phyloP scores from a whole-genome alignment of 2,888 invertebrate genomes.

The Ectemnius lituratus region DNA sequence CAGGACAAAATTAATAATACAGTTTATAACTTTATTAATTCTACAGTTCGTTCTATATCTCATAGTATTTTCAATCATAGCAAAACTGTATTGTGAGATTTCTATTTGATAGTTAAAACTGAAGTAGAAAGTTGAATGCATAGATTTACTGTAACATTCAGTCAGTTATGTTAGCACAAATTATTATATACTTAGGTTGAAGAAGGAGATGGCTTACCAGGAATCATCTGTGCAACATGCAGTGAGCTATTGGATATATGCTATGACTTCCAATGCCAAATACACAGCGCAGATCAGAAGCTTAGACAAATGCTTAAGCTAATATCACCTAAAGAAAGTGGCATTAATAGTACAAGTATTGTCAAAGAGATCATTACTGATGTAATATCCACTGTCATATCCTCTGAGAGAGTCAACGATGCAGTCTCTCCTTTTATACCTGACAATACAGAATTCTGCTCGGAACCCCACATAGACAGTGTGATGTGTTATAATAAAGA shows the following conservation, averaged over 20 bases:
- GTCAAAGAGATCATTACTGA: constrained; percentile 47
- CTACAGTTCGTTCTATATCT: no score
- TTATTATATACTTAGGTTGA: constrained; percentile 56
- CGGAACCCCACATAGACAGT: background rate
- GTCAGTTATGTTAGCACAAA: no score
- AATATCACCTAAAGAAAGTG: constrained; percentile 27
- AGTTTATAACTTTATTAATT: no score
- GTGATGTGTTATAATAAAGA: background rate
- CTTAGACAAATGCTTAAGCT: constrained; percentile 61
- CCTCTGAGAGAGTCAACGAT: constrained; percentile 27
- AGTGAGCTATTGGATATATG: constrained; percentile 65
- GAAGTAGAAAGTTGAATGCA: no score
- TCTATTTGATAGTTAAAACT: no score
- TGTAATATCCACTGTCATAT: constrained; percentile 45
- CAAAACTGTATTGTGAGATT: no score
- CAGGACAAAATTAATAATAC: no score
- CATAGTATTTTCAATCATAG: no score
- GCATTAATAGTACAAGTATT: constrained; percentile 27
- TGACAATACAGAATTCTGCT: background rate
- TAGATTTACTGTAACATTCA: no score
- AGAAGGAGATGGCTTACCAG: constrained; percentile 71
- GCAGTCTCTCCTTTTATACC: constrained; percentile 31
- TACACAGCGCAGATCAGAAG: constrained; percentile 68
- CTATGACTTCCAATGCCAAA: constrained; percentile 70
- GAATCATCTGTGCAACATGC: constrained; percentile 66